These are phyloP conservation scores for Anarrhichthys ocellatus DNA, from an alignment of 2,113 vertebrate species.

Conservation along the genomic window DNA sequence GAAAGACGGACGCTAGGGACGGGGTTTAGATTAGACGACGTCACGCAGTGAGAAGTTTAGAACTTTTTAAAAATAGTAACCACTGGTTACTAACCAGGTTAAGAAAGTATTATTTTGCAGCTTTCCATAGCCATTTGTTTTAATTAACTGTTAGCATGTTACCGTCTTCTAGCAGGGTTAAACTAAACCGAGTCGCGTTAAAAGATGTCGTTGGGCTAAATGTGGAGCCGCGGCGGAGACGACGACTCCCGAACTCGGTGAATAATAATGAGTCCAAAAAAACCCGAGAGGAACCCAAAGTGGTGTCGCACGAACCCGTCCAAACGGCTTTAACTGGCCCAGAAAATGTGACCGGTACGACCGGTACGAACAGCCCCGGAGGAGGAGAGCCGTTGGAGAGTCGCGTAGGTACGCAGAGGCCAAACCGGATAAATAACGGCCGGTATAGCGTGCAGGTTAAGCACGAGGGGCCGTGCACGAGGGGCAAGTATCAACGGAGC, in stretches of 20 bases:
- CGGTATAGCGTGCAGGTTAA: not conserved
- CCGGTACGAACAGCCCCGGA: no score
- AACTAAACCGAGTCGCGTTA: conserved; percentile 47
- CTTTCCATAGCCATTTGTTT: not conserved
- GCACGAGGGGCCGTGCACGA: not conserved
- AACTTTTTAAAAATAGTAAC: not conserved
- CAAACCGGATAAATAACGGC: not conserved
- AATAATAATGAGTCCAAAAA: not conserved
- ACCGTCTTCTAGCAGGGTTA: conserved; percentile 31
- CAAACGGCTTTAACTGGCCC: not conserved
- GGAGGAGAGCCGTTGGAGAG: not conserved
- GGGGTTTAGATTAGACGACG: fast-evolving
- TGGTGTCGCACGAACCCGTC: not conserved
- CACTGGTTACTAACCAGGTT: no score
- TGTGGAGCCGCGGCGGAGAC: conserved; percentile 20
- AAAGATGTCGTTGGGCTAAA: conserved; percentile 24
- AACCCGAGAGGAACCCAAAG: not conserved
- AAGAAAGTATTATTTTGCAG: not conserved
- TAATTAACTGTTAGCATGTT: conserved; percentile 31
- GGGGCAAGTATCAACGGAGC: conserved; percentile 23
- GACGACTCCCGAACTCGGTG: not conserved
- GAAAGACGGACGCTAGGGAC: not conserved
- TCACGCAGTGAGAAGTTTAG: no score
- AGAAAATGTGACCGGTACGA: not conserved
- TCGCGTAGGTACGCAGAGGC: not conserved